Evolutionary conservation across 2,888 invertebrate species (phyloP).

Genomic region (Trilocha varians): DNA sequence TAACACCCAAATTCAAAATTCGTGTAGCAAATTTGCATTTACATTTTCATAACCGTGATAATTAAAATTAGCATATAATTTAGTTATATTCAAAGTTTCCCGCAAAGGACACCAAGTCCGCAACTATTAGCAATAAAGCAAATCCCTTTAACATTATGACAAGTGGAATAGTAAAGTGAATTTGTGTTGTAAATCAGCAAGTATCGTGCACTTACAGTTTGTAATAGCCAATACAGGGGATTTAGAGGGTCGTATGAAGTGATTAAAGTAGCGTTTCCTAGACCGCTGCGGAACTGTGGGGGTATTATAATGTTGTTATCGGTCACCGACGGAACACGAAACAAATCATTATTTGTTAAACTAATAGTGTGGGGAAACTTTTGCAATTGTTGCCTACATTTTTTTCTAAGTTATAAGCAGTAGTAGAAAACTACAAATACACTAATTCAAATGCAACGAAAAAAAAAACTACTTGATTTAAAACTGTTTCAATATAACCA

Average conservation of each 20-base stretch:
- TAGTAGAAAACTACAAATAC: too few relatives aligned
- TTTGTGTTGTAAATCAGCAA: constrained; percentile 48
- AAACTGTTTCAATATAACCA: too few relatives aligned
- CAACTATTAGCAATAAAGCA: constrained; percentile 6
- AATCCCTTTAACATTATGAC: constrained; percentile 9
- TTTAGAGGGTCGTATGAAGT: constrained; percentile 57
- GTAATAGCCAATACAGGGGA: constrained; percentile 51
- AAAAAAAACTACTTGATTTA: too few relatives aligned
- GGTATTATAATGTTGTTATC: constrained; percentile 62
- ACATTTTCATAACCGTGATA: too few relatives aligned
- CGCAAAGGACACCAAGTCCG: constrained; percentile 1
- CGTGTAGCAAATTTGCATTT: too few relatives aligned
- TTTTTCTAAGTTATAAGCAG: too few relatives aligned
- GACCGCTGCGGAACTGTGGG: constrained; percentile 38
- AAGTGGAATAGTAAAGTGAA: constrained; percentile 28
- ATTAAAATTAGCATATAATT: too few relatives aligned
- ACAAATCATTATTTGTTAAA: background rate
- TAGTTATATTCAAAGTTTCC: constrained; percentile 20
- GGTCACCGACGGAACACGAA: constrained; percentile 26
- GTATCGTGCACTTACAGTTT: constrained; percentile 37
- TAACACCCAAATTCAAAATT: too few relatives aligned
- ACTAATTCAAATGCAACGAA: too few relatives aligned
- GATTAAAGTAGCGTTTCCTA: constrained; percentile 66
- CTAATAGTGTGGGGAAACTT: background rate
- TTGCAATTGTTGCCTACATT: background rate